Evolutionary conservation across 2,113 vertebrate genomes (phyloP), one percentile per base, ranked within the genome.

Genomic region (Hepsetus odoe): DNA sequence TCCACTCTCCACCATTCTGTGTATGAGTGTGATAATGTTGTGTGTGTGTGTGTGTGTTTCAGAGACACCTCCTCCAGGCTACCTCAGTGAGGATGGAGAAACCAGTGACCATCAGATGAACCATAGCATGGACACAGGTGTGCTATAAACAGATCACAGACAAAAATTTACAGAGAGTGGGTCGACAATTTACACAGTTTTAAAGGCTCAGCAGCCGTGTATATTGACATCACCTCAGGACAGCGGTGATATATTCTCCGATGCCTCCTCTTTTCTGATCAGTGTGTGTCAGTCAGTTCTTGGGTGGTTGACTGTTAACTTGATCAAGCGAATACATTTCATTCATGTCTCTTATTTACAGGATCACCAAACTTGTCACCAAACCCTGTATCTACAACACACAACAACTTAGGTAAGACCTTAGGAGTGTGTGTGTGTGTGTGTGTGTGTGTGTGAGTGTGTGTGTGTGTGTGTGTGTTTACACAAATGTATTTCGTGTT

Each of bases 61-160:
- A 99, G 98, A 99, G 91, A 99, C 98, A 33, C 98, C 98, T 1
- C 98, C 98, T 66, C 97, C 98, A 1, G 98, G 98, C 78, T 99
- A 99, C 90, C 90, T 99, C 90, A 99, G 98, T 82, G 98, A 99
- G 90, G 98, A 99, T 96, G 98, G 98, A 80, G 98, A 99, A 90
- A 97, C 96, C 80, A 99, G 96, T 40, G 98, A 99, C 89, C 96
- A 96, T 85, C 96, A 97, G 92, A 97, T 99, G 96, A 98, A 95
- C 88, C 97, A 96, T 89, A 98, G 96, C 90, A 98, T 99, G 96
- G 98, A 99, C 83, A 96, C 98, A 89, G 95, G 95, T 84, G 55
- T 42, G 55, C 33, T 40, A 44, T 79, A 9, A 9, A 32, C 49
- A 64, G 16, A 24, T 26, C 4, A 32, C 49, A 64, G 16, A 24